Conservation (phyloP, 2,113 vertebrate genomes). For the Pelecanoides urinatrix region DNA sequence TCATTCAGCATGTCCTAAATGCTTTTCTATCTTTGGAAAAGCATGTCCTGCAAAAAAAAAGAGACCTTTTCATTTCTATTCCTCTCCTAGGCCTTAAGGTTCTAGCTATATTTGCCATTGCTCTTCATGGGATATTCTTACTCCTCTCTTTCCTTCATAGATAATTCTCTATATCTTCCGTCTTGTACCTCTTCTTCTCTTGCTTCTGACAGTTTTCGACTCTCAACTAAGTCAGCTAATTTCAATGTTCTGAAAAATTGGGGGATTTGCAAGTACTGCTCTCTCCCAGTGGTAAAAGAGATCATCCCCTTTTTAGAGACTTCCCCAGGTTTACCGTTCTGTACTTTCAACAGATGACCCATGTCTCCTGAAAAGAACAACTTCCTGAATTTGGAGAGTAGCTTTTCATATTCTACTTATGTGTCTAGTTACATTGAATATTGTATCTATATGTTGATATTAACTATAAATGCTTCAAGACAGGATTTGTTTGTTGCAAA, state of each 20-base stretch:
- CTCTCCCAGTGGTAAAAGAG: background rate
- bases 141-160: background rate
- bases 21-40: background rate
- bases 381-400: background rate
- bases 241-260: background rate
- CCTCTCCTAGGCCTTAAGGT: background rate
- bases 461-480: background rate
- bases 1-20: background rate
- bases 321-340: background rate
- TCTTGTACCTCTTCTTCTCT: background rate
- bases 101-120: background rate
- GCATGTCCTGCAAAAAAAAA: background rate
- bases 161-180: background rate
- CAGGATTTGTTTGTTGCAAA: background rate
- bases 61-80: background rate
- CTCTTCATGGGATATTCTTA: background rate
- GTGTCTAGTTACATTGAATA: background rate
- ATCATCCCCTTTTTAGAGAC: background rate
- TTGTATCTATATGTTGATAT: background rate
- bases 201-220: background rate
- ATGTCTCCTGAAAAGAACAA: background rate
- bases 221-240: background rate
- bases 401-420: background rate
- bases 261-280: background rate
- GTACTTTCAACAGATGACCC: background rate